Percentiles rank a stretch among this genome's conserved stretches.
Conservation (phyloP, 2,888 invertebrate genomes). For the Bellardia pandia region DNA sequence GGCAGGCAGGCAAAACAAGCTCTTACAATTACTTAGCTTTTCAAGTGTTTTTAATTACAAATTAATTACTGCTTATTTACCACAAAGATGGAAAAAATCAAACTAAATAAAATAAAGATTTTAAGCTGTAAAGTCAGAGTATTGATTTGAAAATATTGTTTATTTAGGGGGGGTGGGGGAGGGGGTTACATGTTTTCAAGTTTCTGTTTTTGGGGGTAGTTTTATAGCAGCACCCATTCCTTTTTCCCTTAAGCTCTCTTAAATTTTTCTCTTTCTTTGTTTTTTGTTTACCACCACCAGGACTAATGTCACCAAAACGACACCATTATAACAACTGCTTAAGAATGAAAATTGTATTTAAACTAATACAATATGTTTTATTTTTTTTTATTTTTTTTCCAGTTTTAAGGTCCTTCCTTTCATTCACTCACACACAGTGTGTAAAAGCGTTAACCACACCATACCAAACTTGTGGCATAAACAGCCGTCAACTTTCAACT, state of each 20-base stretch:
- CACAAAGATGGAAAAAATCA: slow-evolving; percentile 6
- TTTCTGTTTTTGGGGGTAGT: not conserved
- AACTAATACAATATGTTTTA: slow-evolving; percentile 65
- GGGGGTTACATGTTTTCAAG: too few relatives aligned
- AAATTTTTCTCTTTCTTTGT: not conserved
- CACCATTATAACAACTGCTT: slow-evolving; percentile 47
- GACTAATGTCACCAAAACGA: slow-evolving; percentile 71
- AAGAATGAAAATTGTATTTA: slow-evolving; percentile 48
- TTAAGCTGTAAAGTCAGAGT: not conserved
- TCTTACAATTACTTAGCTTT: slow-evolving; percentile 60
- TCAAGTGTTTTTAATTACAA: slow-evolving; percentile 59
- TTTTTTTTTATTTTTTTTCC: slow-evolving; percentile 27
- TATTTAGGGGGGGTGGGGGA: not conserved
- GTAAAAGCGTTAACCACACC: slow-evolving; percentile 67
- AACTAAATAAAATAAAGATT: slow-evolving; percentile 37
- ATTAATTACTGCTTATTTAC: slow-evolving; percentile 58
- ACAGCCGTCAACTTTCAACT: slow-evolving; percentile 65
- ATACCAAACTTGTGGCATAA: slow-evolving; percentile 66
- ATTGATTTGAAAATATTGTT: slow-evolving; percentile 53
- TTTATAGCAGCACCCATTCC: not conserved
- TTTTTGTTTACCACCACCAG: slow-evolving; percentile 47
- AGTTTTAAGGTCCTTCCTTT: slow-evolving; percentile 55
- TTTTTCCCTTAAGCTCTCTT: not conserved
- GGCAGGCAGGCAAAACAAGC: slow-evolving; percentile 8
- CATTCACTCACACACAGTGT: slow-evolving; percentile 20